Evolutionary conservation across 2,113 vertebrate genomes (phyloP).

Genomic region (Pygathrix nemaeus): DNA sequence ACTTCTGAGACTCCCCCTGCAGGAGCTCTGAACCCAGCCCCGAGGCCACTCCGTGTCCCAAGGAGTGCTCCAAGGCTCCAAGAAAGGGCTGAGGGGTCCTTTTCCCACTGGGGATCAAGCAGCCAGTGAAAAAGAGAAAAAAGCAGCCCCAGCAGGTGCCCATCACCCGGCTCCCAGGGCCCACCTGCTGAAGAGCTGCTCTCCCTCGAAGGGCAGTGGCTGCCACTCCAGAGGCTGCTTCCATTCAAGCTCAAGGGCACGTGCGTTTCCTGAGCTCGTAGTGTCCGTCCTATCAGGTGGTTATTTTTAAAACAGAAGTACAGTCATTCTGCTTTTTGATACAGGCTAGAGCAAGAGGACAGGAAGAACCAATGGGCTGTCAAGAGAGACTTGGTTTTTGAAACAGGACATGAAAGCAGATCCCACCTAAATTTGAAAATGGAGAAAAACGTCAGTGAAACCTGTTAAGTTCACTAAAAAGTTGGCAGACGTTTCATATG

Average conservation of each 20-base stretch:
- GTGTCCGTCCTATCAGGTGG: background rate
- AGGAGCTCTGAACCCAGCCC: accelerated
- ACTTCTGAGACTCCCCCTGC: accelerated
- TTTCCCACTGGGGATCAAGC: background rate
- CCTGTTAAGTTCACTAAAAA: too few relatives aligned
- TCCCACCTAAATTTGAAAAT: background rate
- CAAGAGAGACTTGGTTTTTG: background rate
- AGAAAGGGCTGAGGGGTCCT: background rate
- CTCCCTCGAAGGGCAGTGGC: accelerated
- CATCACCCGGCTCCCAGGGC: background rate
- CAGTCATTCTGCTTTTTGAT: background rate
- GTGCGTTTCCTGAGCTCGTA: accelerated
- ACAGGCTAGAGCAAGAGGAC: background rate
- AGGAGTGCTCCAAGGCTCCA: background rate
- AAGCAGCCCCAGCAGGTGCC: accelerated
- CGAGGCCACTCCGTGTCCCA: accelerated
- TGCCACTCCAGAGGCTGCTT: accelerated
- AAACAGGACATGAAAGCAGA: background rate
- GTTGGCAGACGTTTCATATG: background rate
- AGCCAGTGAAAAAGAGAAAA: background rate
- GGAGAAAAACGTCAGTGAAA: background rate
- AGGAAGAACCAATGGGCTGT: accelerated
- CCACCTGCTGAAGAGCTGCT: background rate
- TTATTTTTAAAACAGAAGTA: background rate
- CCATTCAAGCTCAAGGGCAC: accelerated